Base-by-base conservation (phyloP, 2,113 vertebrate species). In the Morone saxatilis region DNA sequence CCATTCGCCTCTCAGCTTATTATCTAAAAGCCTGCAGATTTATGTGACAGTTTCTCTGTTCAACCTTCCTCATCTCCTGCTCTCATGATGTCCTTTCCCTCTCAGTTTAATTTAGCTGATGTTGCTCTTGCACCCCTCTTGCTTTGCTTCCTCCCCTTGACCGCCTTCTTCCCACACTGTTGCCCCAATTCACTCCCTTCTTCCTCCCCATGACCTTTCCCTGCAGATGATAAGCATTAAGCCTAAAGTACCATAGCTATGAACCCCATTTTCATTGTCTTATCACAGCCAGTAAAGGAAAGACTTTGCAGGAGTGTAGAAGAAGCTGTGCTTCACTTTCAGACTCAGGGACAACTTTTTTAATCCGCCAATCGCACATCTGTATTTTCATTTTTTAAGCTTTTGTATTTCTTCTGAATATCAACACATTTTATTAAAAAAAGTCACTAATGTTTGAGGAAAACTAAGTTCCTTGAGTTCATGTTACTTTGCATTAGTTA, bases 1-100 rank as follows among this genome's bases (percentile, higher is more conserved):
- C 40, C 22, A 16, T n/a, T 85, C n/a, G 8, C 65, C 87, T 54
- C 69, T 84, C 36, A 67, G 48, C 78, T 80, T 80, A 76, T 86
- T 85, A 88, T 78, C 75, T 83, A 60, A 81, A 87, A 68, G 45
- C 16, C 73, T 87, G 47, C 22, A 77, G 87, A 87, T 91, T 91
- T 84, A 88, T 80, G 67, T 56, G 65, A 76, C 62, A 67, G 40
- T 40, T 22, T 43, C 75, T 36, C 22, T 31, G 47, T 57, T 59
- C 56, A 66, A 48, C 53, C 43, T 66, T 54, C 40, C 47, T 53
- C 7, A 20, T 20, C 38, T 51, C 7, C 4, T 48, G 40, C 71
- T 80, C 45, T 76, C n/a, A 10, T n/a, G 43, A 59, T 36, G 54
- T 45, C 73, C 12, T 62, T 45, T 81, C 41, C 56, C 43, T 79